Base-by-base conservation (phyloP, 2,888 invertebrate species). In the Idaea biselata region DNA sequence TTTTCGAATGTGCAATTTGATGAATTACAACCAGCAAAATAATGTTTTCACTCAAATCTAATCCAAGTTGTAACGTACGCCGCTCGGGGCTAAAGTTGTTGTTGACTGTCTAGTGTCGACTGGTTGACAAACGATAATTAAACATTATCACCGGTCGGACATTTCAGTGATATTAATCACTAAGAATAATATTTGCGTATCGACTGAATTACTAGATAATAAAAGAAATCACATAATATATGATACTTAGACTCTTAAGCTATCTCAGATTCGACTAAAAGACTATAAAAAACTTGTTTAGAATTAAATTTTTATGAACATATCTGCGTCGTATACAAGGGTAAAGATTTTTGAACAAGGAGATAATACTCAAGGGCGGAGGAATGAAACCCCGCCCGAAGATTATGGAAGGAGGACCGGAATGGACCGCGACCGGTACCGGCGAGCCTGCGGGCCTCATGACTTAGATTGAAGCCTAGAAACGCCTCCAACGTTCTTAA, bases 211-310 rank as follows among this genome's bases (percentile, higher is more conserved):
- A 83, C 75, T 91, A 90, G 88, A 84, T 85, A 81, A 83, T 85
- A 84, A 83, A 79, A 73, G 82, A 87, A 85, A 80, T 80, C 79
- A 78, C 79, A 80, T 86, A 81, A 83, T 87, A 86, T 88, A 87
- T 86, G 16, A 56, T 56, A 82, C 66, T 86, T 90, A 90, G 86
- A 81, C 72, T 78, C 76, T 77, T 91, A 91, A 91, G 90, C 84
- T 89, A 89, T 91, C 88, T 89, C 89, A 88, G 88, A 90, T 90
- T 91, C 88, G 89, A 91, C 86, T 81, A 91, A 91, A 91, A 92
- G 91, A 91, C 91, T 92, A 89, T 82, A 78, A 83, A 25, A 25
- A 84, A 84, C 80, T 84, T 79, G 86, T 87, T 88, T 89, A 91
- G 90, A 89, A 81, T 89, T 85, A 86, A 90, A 87, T 81, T 86